phyloP scores from a whole-genome alignment of 2,888 invertebrate species.

The Crossocerus cetratus region DNA sequence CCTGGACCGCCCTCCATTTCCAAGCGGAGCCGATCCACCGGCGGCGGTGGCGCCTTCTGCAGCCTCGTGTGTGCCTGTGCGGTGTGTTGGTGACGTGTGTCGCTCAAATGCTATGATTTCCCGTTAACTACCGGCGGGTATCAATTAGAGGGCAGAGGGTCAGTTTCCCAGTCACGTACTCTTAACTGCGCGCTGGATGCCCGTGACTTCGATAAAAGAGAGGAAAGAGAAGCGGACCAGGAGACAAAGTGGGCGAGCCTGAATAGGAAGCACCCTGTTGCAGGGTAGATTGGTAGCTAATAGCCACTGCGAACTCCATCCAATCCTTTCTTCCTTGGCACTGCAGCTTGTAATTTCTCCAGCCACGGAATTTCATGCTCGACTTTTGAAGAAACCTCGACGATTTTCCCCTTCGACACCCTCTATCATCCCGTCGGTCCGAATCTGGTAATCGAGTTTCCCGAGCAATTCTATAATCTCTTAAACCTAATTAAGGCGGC shows the following conservation, averaged over 20 bases:
- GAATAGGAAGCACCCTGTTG: constrained; percentile 10
- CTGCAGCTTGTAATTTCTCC: too few species aligned
- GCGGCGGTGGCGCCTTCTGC: constrained; percentile 33
- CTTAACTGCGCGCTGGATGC: constrained; percentile 35
- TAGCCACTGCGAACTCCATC: too few species aligned
- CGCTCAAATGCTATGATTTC: constrained; percentile 56
- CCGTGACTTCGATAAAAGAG: constrained; percentile 45
- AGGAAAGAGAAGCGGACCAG: constrained; percentile 2
- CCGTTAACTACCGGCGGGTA: constrained; percentile 56
- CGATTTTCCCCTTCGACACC: constrained; percentile 8
- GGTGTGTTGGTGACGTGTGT: constrained; percentile 41
- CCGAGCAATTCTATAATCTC: constrained; percentile 75
- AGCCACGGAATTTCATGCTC: too few species aligned
- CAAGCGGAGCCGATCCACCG: constrained; percentile 35
- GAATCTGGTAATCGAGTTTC: constrained; percentile 73
- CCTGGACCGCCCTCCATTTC: constrained; percentile 15
- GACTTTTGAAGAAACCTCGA: constrained; percentile 3
- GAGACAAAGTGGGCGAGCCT: neutral
- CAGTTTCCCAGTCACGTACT: constrained; percentile 32
- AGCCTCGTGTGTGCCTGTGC: constrained; percentile 23
- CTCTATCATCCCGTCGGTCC: constrained; percentile 34
- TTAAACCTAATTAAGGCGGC: constrained; percentile 72
- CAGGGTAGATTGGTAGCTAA: neutral
- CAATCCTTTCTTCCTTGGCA: too few species aligned
- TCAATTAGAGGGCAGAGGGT: constrained; percentile 51